phyloP scores from a whole-genome alignment of 30 jellyfish, hydroid and myxozoan genomes.

The Calvadosia cruxmelitensis region DNA sequence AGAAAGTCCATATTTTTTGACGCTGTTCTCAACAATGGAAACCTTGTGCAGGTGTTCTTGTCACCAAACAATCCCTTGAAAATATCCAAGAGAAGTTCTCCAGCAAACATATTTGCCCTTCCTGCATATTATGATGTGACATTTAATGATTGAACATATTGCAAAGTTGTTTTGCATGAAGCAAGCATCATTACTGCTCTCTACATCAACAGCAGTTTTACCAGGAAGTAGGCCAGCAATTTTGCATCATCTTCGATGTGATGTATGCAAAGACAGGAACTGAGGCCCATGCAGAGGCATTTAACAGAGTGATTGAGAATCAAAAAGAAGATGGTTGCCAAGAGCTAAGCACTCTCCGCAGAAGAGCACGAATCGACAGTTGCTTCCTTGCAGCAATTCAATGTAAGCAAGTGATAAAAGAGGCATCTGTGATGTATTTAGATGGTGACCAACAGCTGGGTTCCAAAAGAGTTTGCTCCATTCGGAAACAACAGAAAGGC shows the following conservation, averaged over 20 bases:
- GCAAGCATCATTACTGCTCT: neutral
- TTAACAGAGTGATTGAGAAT: neutral
- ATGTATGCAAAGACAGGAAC: neutral
- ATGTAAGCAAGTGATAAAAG: neutral
- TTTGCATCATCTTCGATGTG: neutral
- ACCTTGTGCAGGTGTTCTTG: too few species aligned
- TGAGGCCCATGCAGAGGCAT: neutral
- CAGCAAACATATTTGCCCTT: neutral
- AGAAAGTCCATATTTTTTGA: neutral
- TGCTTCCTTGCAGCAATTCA: neutral
- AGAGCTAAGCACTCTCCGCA: neutral
- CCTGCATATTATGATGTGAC: neutral
- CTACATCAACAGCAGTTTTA: neutral
- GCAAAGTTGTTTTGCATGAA: neutral
- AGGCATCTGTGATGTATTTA: neutral
- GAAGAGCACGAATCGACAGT: neutral
- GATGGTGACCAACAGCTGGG: neutral
- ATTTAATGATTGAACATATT: neutral
- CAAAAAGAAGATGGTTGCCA: neutral
- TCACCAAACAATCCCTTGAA: neutral
- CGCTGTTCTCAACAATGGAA: neutral
- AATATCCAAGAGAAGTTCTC: neutral
- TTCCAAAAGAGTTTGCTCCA: neutral
- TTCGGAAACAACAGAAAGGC: too few species aligned
- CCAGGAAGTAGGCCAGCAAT: neutral